Conservation (phyloP, 1,140 invertebrate species). For the Drosophila biarmipes region DNA sequence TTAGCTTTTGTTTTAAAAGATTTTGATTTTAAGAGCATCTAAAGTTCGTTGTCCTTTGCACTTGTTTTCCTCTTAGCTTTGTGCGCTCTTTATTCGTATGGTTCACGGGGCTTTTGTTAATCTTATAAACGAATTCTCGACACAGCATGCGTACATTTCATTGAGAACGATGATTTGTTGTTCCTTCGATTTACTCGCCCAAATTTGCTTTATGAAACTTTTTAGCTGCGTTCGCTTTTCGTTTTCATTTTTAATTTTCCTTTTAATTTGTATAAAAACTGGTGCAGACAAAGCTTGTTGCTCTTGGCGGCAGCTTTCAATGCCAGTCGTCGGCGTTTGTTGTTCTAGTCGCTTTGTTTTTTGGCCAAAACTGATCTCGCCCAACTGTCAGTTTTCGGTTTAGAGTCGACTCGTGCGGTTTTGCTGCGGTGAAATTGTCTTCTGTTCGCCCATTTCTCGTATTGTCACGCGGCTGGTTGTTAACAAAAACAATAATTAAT, state of each 20-base stretch:
- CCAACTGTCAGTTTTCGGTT: slow-evolving; percentile 81
- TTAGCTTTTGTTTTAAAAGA: neutral
- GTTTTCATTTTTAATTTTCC: slow-evolving; percentile 45
- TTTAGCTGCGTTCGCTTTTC: slow-evolving; percentile 48
- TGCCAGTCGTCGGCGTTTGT: slow-evolving; percentile 78
- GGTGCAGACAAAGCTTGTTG: slow-evolving; percentile 75
- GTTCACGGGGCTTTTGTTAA: slow-evolving; percentile 50
- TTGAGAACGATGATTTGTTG: slow-evolving; percentile 81
- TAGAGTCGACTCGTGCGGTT: slow-evolving; percentile 76
- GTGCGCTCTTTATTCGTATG: neutral
- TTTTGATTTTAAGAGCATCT: slow-evolving; percentile 17
- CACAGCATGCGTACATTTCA: slow-evolving; percentile 68
- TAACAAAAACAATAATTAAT: slow-evolving; percentile 38
- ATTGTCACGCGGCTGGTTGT: slow-evolving; percentile 39
- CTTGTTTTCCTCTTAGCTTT: neutral
- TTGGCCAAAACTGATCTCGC: slow-evolving; percentile 83
- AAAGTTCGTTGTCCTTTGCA: slow-evolving; percentile 33
- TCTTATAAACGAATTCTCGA: slow-evolving; percentile 65
- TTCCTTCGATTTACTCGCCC: slow-evolving; percentile 65
- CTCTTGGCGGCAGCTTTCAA: slow-evolving; percentile 78
- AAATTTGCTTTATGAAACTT: slow-evolving; percentile 71
- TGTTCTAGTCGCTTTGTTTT: slow-evolving; percentile 72
- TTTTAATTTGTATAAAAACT: slow-evolving; percentile 76
- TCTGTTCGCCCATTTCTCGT: slow-evolving; percentile 70
- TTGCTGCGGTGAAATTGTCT: slow-evolving; percentile 56